Percentiles rank a stretch among this genome's conserved stretches.
Evolutionary conservation across 1,140 invertebrate species (phyloP).

Genomic region (Lucilia sericata): DNA sequence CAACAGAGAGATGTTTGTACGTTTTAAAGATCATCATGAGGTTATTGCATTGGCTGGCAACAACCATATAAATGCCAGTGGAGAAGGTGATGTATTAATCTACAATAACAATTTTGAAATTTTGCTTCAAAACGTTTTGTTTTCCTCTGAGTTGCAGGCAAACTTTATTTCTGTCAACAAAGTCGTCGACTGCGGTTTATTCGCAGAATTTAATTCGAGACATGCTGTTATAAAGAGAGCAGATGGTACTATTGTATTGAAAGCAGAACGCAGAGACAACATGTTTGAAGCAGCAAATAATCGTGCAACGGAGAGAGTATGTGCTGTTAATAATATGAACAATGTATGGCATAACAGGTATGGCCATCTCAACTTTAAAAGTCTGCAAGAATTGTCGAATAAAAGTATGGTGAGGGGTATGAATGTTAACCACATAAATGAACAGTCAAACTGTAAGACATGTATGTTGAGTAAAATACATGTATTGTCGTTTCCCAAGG

Average conservation of each 20-base stretch:
- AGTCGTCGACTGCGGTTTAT: constrained; percentile 49
- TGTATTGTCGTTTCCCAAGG: constrained; percentile 50
- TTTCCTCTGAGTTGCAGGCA: constrained; percentile 52
- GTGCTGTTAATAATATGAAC: constrained; percentile 35
- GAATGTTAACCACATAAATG: constrained; percentile 40
- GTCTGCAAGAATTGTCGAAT: constrained; percentile 8
- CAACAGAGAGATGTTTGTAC: constrained; percentile 42
- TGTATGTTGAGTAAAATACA: constrained; percentile 52
- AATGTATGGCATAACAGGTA: constrained; percentile 39
- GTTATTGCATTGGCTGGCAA: constrained; percentile 48
- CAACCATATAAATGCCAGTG: constrained; percentile 46
- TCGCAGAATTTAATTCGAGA: background rate
- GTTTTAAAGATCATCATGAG: constrained; percentile 29
- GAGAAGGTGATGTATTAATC: constrained; percentile 38
- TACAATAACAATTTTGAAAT: constrained; percentile 42
- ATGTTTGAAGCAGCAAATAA: too few species aligned
- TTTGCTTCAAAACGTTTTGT: constrained; percentile 51
- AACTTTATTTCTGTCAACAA: constrained; percentile 55
- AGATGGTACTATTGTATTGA: constrained; percentile 59
- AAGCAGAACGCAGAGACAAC: too few species aligned
- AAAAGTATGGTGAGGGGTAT: too few species aligned
- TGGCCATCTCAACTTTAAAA: constrained; percentile 43
- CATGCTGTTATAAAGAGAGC: background rate
- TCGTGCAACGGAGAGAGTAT: too few species aligned
- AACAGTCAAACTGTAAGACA: constrained; percentile 45